These are phyloP conservation scores for Agrilus planipennis DNA, from an alignment of 1,140 invertebrate genomes.

Conservation along the genomic window DNA sequence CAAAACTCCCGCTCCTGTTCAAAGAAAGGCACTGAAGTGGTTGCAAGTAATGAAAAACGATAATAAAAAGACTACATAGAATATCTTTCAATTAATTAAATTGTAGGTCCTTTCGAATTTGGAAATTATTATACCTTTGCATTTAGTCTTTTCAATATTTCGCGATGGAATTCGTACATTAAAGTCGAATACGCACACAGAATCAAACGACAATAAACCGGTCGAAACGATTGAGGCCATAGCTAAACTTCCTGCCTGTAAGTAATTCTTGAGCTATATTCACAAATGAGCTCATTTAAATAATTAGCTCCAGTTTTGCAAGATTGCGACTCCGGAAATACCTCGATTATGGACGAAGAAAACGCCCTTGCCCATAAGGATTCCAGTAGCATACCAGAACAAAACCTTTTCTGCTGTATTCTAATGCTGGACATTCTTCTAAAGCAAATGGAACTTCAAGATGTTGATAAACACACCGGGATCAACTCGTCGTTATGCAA, in stretches of 20 bases:
- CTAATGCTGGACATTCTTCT: slow-evolving; percentile 91
- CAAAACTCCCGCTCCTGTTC: slow-evolving; percentile 72
- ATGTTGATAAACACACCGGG: slow-evolving; percentile 70
- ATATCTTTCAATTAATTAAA: slow-evolving; percentile 10
- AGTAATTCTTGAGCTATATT: no score
- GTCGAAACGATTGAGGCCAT: no score
- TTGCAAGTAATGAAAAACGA: slow-evolving; percentile 57
- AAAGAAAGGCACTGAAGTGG: slow-evolving; percentile 91
- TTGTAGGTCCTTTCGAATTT: slow-evolving; percentile 65
- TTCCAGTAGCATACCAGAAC: slow-evolving; percentile 51
- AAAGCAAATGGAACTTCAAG: slow-evolving; percentile 94
- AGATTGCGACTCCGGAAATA: slow-evolving; percentile 51
- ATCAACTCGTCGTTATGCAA: slow-evolving; percentile 64
- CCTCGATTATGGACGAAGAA: slow-evolving; percentile 62
- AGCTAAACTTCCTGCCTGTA: no score
- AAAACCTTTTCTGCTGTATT: slow-evolving; percentile 85
- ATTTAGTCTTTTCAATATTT: slow-evolving; percentile 80
- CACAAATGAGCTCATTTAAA: neutral
- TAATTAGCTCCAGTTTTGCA: slow-evolving; percentile 48
- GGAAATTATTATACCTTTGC: slow-evolving; percentile 78
- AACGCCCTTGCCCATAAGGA: slow-evolving; percentile 45
- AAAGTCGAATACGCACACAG: no score
- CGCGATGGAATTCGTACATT: slow-evolving; percentile 64
- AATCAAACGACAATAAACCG: no score
- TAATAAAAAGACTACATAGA: neutral